Evolutionary conservation across 2,113 vertebrate species (phyloP), one percentile per base, ranked within the genome.

Genomic region (Thinocorus orbignyianus): DNA sequence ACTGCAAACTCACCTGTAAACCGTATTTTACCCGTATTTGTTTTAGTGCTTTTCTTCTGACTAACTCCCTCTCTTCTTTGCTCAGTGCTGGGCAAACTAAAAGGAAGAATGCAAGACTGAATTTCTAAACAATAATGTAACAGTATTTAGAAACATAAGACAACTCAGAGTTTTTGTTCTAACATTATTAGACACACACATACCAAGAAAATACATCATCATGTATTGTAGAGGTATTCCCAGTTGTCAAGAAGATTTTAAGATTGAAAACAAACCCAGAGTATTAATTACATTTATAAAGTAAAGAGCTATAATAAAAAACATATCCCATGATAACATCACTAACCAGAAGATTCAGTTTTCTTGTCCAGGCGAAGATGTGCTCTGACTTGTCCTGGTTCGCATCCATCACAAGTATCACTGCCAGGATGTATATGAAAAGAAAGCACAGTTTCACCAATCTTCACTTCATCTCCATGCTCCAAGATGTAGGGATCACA

Each of bases 11-110:
- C 93, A 99, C 99, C 98, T 99, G 99, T 73, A 99, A 98, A 66
- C 99, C 99, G 20, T 99, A 99, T 98, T 99, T 99, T 62, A 99
- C 98, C 95, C 99, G 98, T 97, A 99, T 99, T 96, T 99, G 98
- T 97, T 99, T 99, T 92, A 99, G 98, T 96, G 99, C 99, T 97
- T 99, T 99, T 97, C 99, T 99, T 95, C 99, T 98, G 85, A 99
- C 97, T 44, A 98, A 94, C 80, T 99, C 99, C 95, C 99, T 99
- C 88, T 99, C 99, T 93, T 99, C 99, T 96, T 99, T 99, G 96
- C 97, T 98, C 77, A 98, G 96, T 41, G 98, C 48, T 86, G 98
- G 97, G 51, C 97, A 98, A 98, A 96, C 97, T 98, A 62, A 97
- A 98, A 96, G 35, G n/a, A 86, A 97, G 35, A 96, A 94, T 20